Evolutionary conservation across 2,113 vertebrate species (phyloP), one percentile per base, ranked within the genome.

Genomic region (Vidua chalybeata): DNA sequence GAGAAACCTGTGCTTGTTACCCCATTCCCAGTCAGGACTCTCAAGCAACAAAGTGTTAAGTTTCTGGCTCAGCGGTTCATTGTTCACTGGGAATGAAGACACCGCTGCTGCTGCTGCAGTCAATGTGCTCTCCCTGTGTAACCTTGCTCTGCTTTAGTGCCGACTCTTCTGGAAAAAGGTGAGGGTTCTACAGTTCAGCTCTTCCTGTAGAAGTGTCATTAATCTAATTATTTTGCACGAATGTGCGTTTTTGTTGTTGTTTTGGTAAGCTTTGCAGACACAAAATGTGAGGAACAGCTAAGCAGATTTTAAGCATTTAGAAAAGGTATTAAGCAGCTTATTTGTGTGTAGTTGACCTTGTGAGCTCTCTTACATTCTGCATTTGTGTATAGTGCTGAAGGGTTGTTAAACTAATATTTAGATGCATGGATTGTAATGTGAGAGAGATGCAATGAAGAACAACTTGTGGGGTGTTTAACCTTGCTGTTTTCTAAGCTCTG

Each of bases 151-250:
- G 71, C 89, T 72, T 78, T 19, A 75, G 74, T 61, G 54, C 89
- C 14, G 90, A 52, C 85, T 89, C 68, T 91, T 85, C 83, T 92
- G 92, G 89, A 95, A 86, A n/a, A 80, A 96, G 97, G 97, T 96
- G 90, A 94, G 94, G 3, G 3, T 33, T 76, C 23, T 17, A 13
- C 80, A 68, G 7, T 66, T 80, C 31, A 9, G 15, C 79, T 88
- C 4, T 7, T 56, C n/a, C 3, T 4, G 20, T 9, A 59, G 18
- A 52, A 91, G 52, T 35, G 27, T 46, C 13, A 18, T 18, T 45
- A 20, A n/a, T 13, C n/a, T 31, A 21, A 15, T 79, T 62, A 30
- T 81, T 92, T 49, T 49, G 66, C 30, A 9, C 39, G 20, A 35
- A 22, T 76, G 61, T 78, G 48, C 64, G 7, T 85, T 81, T 91